Conservation (phyloP, 2,888 invertebrate genomes). For the Lasioglossum figueresi region DNA sequence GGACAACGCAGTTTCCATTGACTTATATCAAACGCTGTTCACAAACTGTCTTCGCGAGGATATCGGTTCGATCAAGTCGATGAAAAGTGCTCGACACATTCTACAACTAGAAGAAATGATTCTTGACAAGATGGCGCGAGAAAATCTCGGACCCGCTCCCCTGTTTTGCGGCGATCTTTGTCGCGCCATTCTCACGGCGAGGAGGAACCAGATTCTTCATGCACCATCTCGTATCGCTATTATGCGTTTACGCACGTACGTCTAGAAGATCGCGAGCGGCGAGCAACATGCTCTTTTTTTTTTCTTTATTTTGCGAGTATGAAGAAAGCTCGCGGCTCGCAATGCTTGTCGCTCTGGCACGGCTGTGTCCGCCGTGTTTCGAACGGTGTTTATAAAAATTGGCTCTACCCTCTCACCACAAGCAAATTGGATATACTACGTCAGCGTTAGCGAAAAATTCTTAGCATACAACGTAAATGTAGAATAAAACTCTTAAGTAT, state of each 20-base stretch:
- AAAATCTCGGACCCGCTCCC: constrained; percentile 54
- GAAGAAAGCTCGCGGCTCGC: constrained; percentile 58
- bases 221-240: constrained; percentile 63
- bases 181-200: constrained; percentile 33
- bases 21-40: constrained; percentile 75
- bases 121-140: constrained; percentile 66
- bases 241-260: constrained; percentile 52
- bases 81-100: constrained; percentile 80
- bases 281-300: constrained; percentile 22
- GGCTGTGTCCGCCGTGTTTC: constrained; percentile 56
- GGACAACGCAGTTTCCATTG: constrained; percentile 81
- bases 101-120: constrained; percentile 59
- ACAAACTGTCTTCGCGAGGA: constrained; percentile 2
- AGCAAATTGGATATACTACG: constrained; percentile 79
- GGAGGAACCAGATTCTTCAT: constrained; percentile 57
- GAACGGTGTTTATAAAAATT: constrained; percentile 77
- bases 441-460: constrained; percentile 75
- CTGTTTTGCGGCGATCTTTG: not conserved
- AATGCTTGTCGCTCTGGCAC: constrained; percentile 69
- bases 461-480: constrained; percentile 68
- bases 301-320: not conserved
- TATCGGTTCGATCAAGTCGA: constrained; percentile 81
- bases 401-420: constrained; percentile 82
- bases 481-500: constrained; percentile 62
- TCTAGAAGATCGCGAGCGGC: constrained; percentile 60